Evolutionary conservation across 2,113 vertebrate genomes (phyloP).

Genomic region (Thermophis baileyi): DNA sequence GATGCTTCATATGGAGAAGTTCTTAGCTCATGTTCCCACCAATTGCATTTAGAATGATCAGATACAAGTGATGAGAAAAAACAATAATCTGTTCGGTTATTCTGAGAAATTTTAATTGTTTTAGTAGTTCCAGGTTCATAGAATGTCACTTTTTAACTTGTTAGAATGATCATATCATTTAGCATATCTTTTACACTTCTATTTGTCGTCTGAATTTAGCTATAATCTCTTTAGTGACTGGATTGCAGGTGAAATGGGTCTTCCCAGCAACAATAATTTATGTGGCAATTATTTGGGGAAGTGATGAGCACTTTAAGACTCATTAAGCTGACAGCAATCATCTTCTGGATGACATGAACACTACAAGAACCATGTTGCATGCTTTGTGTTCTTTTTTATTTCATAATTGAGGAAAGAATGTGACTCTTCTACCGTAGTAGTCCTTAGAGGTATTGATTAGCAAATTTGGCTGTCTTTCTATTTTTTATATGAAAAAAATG

Average conservation of each 20-base stretch:
- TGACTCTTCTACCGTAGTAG: not conserved
- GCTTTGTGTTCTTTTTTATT: not conserved
- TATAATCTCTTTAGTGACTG: not conserved
- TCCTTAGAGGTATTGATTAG: not conserved
- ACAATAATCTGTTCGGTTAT: not conserved
- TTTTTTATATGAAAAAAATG: not conserved
- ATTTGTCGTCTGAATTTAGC: not conserved
- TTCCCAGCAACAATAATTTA: not conserved
- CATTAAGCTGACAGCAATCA: not conserved
- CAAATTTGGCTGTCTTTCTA: not conserved
- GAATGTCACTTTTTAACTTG: not conserved
- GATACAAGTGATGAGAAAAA: not conserved
- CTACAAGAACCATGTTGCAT: not conserved
- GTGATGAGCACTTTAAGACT: not conserved
- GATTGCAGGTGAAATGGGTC: not conserved
- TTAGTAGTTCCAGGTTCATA: not conserved
- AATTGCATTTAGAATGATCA: not conserved
- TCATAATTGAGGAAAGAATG: not conserved
- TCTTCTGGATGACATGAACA: not conserved
- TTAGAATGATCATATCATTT: not conserved
- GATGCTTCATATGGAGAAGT: not conserved
- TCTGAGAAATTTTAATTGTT: not conserved
- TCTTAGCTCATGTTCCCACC: not conserved
- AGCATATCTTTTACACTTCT: not conserved
- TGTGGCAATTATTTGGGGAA: not conserved